Evolutionary conservation across 2,113 vertebrate species (phyloP).

Genomic region (Cynocephalus volans): DNA sequence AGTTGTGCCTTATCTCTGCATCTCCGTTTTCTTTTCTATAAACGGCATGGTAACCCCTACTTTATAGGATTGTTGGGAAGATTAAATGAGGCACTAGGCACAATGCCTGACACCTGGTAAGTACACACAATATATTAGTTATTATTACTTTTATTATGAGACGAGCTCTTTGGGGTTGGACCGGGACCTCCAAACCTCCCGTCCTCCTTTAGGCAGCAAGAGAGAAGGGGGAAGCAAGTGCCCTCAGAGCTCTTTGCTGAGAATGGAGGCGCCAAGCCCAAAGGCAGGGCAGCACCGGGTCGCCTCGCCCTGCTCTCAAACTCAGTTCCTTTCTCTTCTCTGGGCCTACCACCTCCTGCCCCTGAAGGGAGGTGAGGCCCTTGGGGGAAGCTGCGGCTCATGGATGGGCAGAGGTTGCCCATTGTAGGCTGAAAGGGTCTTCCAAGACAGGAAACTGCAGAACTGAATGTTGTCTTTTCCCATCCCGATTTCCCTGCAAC

Average conservation of each 20-base stretch:
- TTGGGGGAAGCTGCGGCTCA: not conserved
- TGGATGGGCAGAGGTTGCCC: not conserved
- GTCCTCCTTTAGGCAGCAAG: not conserved
- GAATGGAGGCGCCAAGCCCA: not conserved
- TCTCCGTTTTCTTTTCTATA: not conserved
- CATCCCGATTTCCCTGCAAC: not conserved
- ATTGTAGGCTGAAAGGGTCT: not conserved
- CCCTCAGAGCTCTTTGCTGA: not conserved
- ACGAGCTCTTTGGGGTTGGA: not conserved
- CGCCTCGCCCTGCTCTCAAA: not conserved
- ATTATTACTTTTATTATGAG: not conserved
- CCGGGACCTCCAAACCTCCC: not conserved
- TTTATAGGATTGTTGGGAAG: not conserved
- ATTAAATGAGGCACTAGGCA: not conserved
- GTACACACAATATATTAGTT: not conserved
- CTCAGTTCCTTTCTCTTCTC: not conserved
- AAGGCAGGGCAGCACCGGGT: not conserved
- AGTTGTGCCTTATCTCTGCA: too few relatives aligned
- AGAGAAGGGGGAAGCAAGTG: not conserved
- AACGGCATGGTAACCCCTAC: not conserved
- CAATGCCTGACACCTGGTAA: not conserved
- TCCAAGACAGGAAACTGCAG: not conserved
- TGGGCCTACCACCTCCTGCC: not conserved
- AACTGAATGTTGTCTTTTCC: not conserved
- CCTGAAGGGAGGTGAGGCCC: not conserved